Evolutionary conservation across 2,888 invertebrate genomes (phyloP), one percentile per base, ranked within the genome.

Genomic region (Coleophora flavipennella): DNA sequence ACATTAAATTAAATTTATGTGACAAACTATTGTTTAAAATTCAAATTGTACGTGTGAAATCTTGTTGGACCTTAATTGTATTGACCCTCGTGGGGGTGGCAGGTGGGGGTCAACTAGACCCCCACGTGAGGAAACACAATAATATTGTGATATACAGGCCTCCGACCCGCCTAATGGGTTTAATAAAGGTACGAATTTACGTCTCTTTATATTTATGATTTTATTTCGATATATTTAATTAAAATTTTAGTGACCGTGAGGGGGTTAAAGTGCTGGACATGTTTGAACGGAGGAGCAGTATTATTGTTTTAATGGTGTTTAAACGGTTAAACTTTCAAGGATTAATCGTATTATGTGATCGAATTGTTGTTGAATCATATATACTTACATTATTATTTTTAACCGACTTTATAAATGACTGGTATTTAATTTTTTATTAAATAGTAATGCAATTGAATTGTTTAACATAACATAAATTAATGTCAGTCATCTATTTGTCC

Each of bases 21-120:
- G 79, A 80, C 81, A 79, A 83, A 83, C 83, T 83, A 83, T 80
- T 79, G 80, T 77, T 80, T 77, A 80, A 83, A 80, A 83, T 83
- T 83, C 79, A 80, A 78, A 83, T 80, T 69, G 77, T 75, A 77
- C 79, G 77, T 74, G 75, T 72, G 70, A 80, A 81, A 83, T 83
- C 79, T 81, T 80, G 71, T 68, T 60, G 59, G 51, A 62, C 74
- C 77, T 71, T 80, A 79, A 79, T 81, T 78, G 76, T 79, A 80
- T 80, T 81, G 80, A 79, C 65, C 61, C 65, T 57, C 65, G 57
- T 57, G 40, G 44, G n/a, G 46, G 41, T 45, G 55, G 47, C 11
- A 36, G 33, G 39, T 43, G 53, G 53, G 45, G 46, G 51, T 40
- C 41, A 29, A 36, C 33, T 31, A 45, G 27, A 33, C 31, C 32